These are phyloP conservation scores for Lytechinus pictus DNA, from an alignment of 35 echinoderm and acorn worm genomes.

Conservation along the genomic window DNA sequence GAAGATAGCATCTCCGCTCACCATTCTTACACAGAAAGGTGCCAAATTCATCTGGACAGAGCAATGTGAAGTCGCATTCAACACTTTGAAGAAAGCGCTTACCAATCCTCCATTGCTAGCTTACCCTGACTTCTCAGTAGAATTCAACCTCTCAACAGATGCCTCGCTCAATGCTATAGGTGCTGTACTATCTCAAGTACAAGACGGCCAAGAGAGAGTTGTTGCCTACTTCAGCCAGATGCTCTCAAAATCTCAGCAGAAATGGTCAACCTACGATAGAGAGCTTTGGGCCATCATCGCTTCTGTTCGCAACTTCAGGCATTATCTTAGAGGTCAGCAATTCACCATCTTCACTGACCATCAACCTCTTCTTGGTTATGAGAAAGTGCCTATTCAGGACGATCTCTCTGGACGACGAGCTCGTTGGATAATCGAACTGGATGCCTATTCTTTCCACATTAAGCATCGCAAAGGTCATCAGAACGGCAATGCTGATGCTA, in stretches of 20 bases:
- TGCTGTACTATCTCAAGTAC: slow-evolving; percentile 66
- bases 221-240: slow-evolving; percentile 75
- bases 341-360: slow-evolving; percentile 77
- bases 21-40: slow-evolving; percentile 46
- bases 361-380: slow-evolving; percentile 42
- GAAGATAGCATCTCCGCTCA: slow-evolving; percentile 27
- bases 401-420: slow-evolving; percentile 41
- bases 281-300: slow-evolving; percentile 75
- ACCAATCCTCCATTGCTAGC: slow-evolving; percentile 65
- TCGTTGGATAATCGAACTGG: slow-evolving; percentile 59
- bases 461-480: slow-evolving; percentile 46
- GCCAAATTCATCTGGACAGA: slow-evolving; percentile 31
- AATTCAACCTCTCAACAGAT: slow-evolving; percentile 61
- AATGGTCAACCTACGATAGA: slow-evolving; percentile 62
- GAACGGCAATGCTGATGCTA: slow-evolving; percentile 20
- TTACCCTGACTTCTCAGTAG: slow-evolving; percentile 56
- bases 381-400: slow-evolving; percentile 41
- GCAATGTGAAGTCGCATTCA: slow-evolving; percentile 45
- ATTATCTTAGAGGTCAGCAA: slow-evolving; percentile 57
- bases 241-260: slow-evolving; percentile 33
- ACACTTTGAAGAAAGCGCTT: slow-evolving; percentile 49
- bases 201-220: slow-evolving; percentile 66
- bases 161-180: slow-evolving; percentile 67
- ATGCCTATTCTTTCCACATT: slow-evolving; percentile 47
- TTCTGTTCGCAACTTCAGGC: slow-evolving; percentile 69